A percentile compares a stretch with the other conserved stretches of the same genome.
These are phyloP conservation scores for Toxotes jaculatrix DNA, from an alignment of 2,113 vertebrate genomes.

Conservation along the genomic window DNA sequence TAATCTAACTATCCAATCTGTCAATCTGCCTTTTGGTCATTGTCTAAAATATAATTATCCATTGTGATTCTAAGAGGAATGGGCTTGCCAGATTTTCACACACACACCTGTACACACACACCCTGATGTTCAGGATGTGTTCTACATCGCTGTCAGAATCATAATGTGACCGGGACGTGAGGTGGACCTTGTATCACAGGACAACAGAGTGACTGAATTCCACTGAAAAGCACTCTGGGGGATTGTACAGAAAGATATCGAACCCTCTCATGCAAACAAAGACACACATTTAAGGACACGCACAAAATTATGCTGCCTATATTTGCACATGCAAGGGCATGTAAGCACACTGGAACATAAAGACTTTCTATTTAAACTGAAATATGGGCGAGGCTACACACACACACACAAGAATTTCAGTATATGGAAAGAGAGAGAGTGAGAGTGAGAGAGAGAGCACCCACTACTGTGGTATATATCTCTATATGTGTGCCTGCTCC, in stretches of 20 bases:
- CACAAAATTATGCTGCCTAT: background rate
- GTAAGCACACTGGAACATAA: background rate
- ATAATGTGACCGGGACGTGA: conserved; percentile 9
- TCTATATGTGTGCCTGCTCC: background rate
- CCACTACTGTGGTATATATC: background rate
- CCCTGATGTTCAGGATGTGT: conserved; percentile 33
- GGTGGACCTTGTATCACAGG: conserved; percentile 20
- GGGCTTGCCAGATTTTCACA: conserved; percentile 10
- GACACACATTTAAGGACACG: conserved; percentile 4
- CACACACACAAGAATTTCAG: background rate
- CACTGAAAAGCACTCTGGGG: conserved; percentile 21
- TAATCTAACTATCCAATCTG: conserved; percentile 21
- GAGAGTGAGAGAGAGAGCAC: background rate
- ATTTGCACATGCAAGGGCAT: conserved; percentile 18
- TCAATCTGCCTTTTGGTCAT: background rate
- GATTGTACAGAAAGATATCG: background rate
- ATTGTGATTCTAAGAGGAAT: conserved; percentile 23
- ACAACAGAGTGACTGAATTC: conserved; percentile 12
- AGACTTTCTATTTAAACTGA: background rate
- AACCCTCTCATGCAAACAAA: conserved; percentile 20
- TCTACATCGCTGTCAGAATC: conserved; percentile 10
- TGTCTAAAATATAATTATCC: conserved; percentile 11
- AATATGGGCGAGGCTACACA: background rate
- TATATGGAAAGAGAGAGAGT: background rate
- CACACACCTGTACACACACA: conserved; percentile 18